Base-by-base conservation (phyloP, 2,888 invertebrate species). In the Xylota sylvarum region DNA sequence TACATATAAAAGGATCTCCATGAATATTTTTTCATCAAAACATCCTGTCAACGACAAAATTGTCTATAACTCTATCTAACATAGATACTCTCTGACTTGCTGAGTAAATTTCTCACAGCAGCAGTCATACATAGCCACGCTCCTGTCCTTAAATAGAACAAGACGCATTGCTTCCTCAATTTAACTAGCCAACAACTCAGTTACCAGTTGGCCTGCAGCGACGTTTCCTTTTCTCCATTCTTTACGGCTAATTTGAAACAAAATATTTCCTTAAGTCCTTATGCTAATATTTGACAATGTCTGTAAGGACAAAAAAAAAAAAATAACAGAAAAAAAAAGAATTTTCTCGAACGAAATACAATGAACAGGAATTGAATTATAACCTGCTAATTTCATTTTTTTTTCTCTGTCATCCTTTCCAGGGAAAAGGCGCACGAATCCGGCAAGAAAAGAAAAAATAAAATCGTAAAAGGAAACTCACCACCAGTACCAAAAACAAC, bases 201-300 rank as follows among this genome's bases (percentile, higher is more conserved):
- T 55, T 46, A 5, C 14, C 4, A 14, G 14, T 46, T 64, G 5
- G 76, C 85, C 70, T 30, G 35, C 9, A 62, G 85, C 64, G 37
- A 27, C 50, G 56, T 64, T 17, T 37, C 4, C 50, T 30, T 64
- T 60, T 60, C 48, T 56, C 40, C 55, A 64, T 72, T 77, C 40
- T 86, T 82, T 81, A 77, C 55, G 70, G 72, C 72, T 76, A 86
- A 86, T 86, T 86, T 86, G 85, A 86, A 86, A 82, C 85, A 82
- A 78, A 83, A 83, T 83, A 83, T 83, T 52, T 64, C 83, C 77
- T 6, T 19, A 78, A 82, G 67, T 77, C 72, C 64, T 82, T 76
- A 81, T 74, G 85, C 85, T 70, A 85, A 85, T 81, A 85, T 81
- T 86, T 76, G 82, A 72, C 62, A 64, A 69, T 56, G 62, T 69